Percentiles rank a stretch among this genome's conserved stretches.
Evolutionary conservation across 1,140 invertebrate genomes (phyloP).

Genomic region (Lepidurus packardi): DNA sequence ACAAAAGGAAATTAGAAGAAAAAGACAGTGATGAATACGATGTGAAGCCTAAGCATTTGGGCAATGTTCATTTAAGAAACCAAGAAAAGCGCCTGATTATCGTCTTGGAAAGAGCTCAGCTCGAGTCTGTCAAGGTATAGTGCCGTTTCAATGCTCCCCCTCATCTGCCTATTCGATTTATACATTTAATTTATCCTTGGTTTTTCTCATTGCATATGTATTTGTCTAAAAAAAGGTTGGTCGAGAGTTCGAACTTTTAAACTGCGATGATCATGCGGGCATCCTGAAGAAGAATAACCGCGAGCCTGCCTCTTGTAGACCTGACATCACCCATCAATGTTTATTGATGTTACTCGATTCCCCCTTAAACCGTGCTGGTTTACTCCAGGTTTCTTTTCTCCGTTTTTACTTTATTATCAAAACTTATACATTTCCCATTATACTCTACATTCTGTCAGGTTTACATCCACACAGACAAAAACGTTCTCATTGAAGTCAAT

Average conservation of each 20-base stretch:
- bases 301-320: constrained; percentile 75
- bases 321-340: constrained; percentile 94
- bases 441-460: constrained; percentile 58
- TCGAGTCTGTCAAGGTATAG: constrained; percentile 90
- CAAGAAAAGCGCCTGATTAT: constrained; percentile 87
- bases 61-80: constrained; percentile 61
- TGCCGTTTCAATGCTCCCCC: background rate
- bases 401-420: background rate
- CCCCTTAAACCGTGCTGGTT: constrained; percentile 83
- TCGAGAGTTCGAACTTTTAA: constrained; percentile 81
- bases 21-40: constrained; percentile 50
- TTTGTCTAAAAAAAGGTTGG: constrained; percentile 58
- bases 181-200: background rate
- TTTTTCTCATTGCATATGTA: too few relatives aligned
- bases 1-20: constrained; percentile 47
- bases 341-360: constrained; percentile 94
- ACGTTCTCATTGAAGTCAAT: constrained; percentile 97
- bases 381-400: constrained; percentile 55
- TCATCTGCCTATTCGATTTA: background rate
- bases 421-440: background rate
- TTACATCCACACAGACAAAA: constrained; percentile 91
- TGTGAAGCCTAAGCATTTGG: constrained; percentile 59
- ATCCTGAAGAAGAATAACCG: constrained; percentile 79
- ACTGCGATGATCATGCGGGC: constrained; percentile 84
- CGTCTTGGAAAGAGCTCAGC: constrained; percentile 85